Conservation (phyloP, 2,888 invertebrate genomes). For the Athalia rosae region DNA sequence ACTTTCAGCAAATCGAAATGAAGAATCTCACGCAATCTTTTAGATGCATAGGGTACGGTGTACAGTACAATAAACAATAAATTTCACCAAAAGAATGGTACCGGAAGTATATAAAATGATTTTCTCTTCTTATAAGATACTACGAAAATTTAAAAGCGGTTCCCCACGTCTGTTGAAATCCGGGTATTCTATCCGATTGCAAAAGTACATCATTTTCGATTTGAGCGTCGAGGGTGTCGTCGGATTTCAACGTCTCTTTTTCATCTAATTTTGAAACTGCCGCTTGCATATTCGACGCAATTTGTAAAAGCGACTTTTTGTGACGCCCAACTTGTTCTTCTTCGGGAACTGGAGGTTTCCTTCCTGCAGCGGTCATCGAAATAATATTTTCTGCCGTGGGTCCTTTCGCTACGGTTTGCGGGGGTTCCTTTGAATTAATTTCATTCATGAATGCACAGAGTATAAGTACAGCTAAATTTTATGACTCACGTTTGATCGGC, state of each 20-base stretch:
- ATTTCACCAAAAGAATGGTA: no score
- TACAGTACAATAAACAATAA: no score
- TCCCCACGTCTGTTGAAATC: conserved; percentile 4
- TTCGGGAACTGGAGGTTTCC: conserved; percentile 14
- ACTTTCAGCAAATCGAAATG: no score
- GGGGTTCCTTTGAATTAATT: not conserved
- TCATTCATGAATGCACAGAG: not conserved
- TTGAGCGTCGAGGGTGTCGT: not conserved
- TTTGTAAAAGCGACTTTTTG: not conserved
- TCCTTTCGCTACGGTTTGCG: conserved; percentile 16
- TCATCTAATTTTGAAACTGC: not conserved
- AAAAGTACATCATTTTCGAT: not conserved
- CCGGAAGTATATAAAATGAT: no score
- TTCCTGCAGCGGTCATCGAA: conserved; percentile 20
- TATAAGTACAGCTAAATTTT: not conserved
- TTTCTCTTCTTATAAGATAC: no score
- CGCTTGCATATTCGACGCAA: not conserved
- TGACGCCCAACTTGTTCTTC: not conserved
- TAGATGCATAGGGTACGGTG: no score
- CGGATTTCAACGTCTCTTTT: not conserved
- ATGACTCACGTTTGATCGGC: no score
- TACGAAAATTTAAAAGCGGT: not conserved
- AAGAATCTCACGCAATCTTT: no score
- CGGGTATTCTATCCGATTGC: not conserved
- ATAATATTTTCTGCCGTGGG: conserved; percentile 27